These are phyloP conservation scores for Corapipo altera DNA, from an alignment of 2,113 vertebrate genomes.

Conservation along the genomic window DNA sequence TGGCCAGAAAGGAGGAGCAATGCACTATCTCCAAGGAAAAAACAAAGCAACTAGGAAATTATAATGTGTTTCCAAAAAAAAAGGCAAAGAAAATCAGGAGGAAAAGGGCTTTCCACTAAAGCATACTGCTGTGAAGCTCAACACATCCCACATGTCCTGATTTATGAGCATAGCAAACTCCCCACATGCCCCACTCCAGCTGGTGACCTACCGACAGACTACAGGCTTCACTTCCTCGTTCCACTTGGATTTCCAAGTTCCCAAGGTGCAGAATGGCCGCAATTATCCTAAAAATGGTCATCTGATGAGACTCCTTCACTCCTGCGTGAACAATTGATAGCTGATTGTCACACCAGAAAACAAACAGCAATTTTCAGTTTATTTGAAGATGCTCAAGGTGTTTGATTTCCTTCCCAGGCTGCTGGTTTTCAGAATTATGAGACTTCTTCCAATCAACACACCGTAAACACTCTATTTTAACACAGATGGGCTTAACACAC, in stretches of 20 bases:
- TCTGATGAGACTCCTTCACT: constrained; percentile 87
- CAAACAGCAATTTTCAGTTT: neutral
- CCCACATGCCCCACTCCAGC: neutral
- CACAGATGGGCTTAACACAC: neutral
- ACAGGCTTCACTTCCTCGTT: constrained; percentile 84
- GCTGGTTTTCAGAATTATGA: neutral
- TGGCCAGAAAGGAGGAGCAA: neutral
- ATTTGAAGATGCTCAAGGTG: neutral
- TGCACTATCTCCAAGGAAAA: neutral
- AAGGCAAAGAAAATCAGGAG: neutral
- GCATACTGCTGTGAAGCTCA: neutral
- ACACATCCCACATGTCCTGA: fast-evolving
- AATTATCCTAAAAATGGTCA: constrained; percentile 86
- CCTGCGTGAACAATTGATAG: constrained; percentile 71
- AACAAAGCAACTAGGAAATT: neutral
- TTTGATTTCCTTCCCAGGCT: neutral
- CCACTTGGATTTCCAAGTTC: constrained; percentile 80
- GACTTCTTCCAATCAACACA: neutral
- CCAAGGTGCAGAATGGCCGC: constrained; percentile 94
- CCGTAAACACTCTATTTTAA: neutral
- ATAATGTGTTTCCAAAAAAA: neutral
- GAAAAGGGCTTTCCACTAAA: neutral
- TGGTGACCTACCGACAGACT: constrained; percentile 77
- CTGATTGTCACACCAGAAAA: neutral
- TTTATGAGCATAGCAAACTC: neutral